Evolutionary conservation across 2,113 vertebrate species (phyloP).

Genomic region (Trachemys scripta): DNA sequence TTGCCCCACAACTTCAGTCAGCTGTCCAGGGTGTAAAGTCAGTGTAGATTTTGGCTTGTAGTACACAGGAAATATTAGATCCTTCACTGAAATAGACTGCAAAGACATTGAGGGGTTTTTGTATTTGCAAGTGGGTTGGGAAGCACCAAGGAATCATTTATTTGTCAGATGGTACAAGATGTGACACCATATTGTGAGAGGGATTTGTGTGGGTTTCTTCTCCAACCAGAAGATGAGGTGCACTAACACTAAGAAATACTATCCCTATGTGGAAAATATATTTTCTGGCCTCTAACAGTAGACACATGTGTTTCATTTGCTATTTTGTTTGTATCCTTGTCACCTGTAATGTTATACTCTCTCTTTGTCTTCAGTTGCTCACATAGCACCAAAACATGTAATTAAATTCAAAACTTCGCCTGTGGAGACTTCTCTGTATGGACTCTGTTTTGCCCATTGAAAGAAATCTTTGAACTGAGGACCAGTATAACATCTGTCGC

Average conservation of each 20-base stretch:
- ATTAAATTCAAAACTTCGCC: neutral
- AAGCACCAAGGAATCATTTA: neutral
- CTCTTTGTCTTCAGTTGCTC: neutral
- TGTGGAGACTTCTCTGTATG: rapidly evolving
- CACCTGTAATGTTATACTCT: neutral
- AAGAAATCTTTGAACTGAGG: neutral
- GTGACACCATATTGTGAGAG: neutral
- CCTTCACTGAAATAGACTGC: neutral
- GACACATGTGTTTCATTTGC: neutral
- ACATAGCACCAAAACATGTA: neutral
- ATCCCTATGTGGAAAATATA: neutral
- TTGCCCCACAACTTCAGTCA: neutral
- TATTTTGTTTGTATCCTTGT: neutral
- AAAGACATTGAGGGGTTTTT: neutral
- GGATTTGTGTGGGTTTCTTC: neutral
- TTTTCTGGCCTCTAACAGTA: neutral
- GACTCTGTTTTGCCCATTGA: neutral
- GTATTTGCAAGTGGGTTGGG: neutral
- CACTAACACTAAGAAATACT: neutral
- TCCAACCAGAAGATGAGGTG: neutral
- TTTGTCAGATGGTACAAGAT: neutral
- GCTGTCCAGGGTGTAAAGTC: neutral
- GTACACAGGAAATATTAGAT: neutral
- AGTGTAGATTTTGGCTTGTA: neutral
- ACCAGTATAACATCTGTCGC: neutral